Base-by-base conservation (phyloP, 1,140 invertebrate species). In the Pollicipes pollicipes region DNA sequence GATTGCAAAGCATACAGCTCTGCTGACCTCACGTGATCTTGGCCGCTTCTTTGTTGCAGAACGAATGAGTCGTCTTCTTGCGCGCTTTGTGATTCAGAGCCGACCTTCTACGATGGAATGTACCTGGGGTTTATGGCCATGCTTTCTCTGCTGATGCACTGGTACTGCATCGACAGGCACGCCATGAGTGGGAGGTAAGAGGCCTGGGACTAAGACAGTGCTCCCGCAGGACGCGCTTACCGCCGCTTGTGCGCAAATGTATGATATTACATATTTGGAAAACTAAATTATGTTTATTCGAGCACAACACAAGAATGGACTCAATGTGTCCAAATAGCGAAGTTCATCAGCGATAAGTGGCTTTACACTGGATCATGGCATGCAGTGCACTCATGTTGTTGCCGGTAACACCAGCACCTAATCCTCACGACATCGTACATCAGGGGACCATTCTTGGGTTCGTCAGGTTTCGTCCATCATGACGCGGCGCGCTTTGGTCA, bases 51-150 rank as follows among this genome's bases (percentile, higher is more conserved):
- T 17, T 69, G 26, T n/a, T 68, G 72, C 13, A 66, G 72, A 63
- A 71, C 74, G 68, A 88, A 88, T 76, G 80, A 79, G 0, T 82
- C 81, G 26, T 88, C 85, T n/a, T 80, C 83, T 10, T 97, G 94
- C 79, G 80, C 85, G 30, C 85, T 84, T 10, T 97, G 95, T 77
- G 81, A 85, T 3, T 87, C 90, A 70, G 80, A 82, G 27, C 88
- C 91, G 0, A 81, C 84, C 35, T 84, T 93, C n/a, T 97, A 97
- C 77, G 94, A 97, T 77, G 95, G 91, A 88, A 83, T 96, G 0
- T 97, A 95, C 80, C 82, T 97, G 26, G 90, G 91, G 1, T 97
- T 97, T 76, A 95, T 97, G 90, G 90, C 87, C 0, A 77, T 95
- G 13, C 75, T 94, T 63, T 87, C 91, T 0, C 78, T 96, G 21